Evolutionary conservation across 2,888 invertebrate genomes (phyloP), one percentile per base, ranked within the genome.

Genomic region (Oithona nana): DNA sequence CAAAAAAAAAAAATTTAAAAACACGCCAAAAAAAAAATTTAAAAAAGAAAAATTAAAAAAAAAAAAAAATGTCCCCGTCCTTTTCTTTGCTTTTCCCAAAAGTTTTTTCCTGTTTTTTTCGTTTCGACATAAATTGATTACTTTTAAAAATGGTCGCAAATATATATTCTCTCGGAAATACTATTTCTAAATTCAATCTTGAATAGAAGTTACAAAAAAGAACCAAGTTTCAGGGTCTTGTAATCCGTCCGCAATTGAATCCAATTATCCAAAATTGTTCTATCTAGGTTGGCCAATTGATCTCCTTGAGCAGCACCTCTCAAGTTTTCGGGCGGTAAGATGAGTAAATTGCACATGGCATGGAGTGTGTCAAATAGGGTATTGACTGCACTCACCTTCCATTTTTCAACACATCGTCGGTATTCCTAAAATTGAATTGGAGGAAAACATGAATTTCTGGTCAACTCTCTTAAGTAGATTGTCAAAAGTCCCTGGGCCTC

Each of bases 311-410:
- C 90, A 66, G 95, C 92, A 77, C 93, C 90, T 71, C 87, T 86
- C 68, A 98, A 77, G 77, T 97, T 97, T 74, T 94, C 93, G 0
- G 95, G 94, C 70, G 92, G 89, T 0, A 93, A 93, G 54, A 94
- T 79, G 66, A 98, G 77, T 64, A 98, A 78, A 76, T 97, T 98
- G 73, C 94, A 95, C 57, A 98, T 80, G 2, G 93, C 89, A 74
- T 95, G 93, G 52, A 98, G 78, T 26, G 89, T 88, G 76, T 95
- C 93, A 75, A 97, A 97, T n/a, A 95, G 77, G 64, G 85, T 83
- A 54, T 82, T 83, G 49, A 94, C 85, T 59, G 89, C 75, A 1
- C 84, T 78, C 8, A 89, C 83, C 62, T 83, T 78, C 63, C 84
- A 76, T 57, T 83, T 82, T 71, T 86, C 84, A n/a, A 83, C 84